Percentiles rank a stretch among this genome's conserved stretches.
These are phyloP conservation scores for Pharmacophagus antenor DNA, from an alignment of 2,888 invertebrate species.

Conservation along the genomic window DNA sequence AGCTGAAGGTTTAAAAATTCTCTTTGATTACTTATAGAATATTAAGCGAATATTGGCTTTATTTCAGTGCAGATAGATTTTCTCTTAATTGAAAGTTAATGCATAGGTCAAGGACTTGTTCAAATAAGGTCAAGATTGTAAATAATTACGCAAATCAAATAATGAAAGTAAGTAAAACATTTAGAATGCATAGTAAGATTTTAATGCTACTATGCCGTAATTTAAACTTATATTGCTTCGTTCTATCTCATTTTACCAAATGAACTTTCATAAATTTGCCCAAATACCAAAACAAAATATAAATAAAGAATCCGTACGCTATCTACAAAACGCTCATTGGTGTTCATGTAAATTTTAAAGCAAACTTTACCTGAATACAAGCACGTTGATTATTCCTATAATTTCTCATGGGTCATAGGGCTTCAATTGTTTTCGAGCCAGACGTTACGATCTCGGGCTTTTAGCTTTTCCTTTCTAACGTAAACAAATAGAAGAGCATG, in stretches of 20 bases:
- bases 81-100: neutral
- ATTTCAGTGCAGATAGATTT: neutral
- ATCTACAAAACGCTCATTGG: neutral
- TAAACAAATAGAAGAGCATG: constrained; percentile 47
- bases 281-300: too few species aligned
- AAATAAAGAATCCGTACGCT: too few species aligned
- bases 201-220: neutral
- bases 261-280: neutral
- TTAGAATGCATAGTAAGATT: too few species aligned
- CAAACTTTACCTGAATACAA: constrained; percentile 1
- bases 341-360: constrained; percentile 1
- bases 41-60: neutral
- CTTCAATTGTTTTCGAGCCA: constrained; percentile 10
- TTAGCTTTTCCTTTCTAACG: constrained; percentile 37
- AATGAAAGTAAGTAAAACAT: neutral
- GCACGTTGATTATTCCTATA: neutral
- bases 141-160: neutral
- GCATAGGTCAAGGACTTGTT: neutral
- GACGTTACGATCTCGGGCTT: constrained; percentile 23
- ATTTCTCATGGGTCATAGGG: constrained; percentile 16
- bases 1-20: constrained; percentile 22
- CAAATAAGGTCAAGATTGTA: neutral
- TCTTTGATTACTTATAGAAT: constrained; percentile 16
- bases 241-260: neutral
- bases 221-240: neutral